Evolutionary conservation across 1,140 invertebrate genomes (phyloP).

Genomic region (Sycophila sp.): DNA sequence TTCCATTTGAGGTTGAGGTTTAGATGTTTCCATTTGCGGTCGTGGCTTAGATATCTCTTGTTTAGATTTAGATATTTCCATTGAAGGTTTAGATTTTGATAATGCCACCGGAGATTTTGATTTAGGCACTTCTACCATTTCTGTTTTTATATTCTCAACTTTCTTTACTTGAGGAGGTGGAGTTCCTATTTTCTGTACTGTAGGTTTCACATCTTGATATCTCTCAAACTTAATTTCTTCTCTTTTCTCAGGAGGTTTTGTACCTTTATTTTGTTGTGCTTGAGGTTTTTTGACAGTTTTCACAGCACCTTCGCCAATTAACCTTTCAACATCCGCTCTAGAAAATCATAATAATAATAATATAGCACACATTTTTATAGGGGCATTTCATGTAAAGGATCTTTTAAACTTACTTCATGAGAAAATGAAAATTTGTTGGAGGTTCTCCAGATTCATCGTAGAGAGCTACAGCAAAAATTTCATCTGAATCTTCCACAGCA

Average conservation of each 20-base stretch:
- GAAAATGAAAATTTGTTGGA: conserved; percentile 61
- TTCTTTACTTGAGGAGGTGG: not conserved
- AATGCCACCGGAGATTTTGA: not conserved
- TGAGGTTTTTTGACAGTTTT: conserved; percentile 60
- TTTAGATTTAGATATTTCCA: not conserved
- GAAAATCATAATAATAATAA: conserved; percentile 38
- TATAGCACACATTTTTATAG: not conserved
- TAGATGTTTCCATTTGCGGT: too few relatives aligned
- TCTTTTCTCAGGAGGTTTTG: not conserved
- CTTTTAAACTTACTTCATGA: conserved; percentile 53
- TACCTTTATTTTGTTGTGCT: not conserved
- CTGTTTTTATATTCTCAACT: not conserved
- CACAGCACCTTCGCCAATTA: conserved; percentile 64
- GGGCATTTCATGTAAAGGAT: not conserved
- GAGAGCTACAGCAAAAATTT: conserved; percentile 63
- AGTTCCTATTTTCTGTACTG: not conserved
- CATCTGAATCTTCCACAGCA: conserved; percentile 63
- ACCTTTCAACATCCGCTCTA: conserved; percentile 60
- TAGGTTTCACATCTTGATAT: not conserved
- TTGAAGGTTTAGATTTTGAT: too few relatives aligned
- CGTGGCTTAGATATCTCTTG: too few relatives aligned
- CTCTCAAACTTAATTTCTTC: conserved; percentile 29
- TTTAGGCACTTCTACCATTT: not conserved
- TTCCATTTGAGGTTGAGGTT: too few relatives aligned
- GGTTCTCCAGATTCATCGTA: conserved; percentile 62